Base-by-base conservation (phyloP, 2,797 vertebrate species). In the Phylloscopus collybita region DNA sequence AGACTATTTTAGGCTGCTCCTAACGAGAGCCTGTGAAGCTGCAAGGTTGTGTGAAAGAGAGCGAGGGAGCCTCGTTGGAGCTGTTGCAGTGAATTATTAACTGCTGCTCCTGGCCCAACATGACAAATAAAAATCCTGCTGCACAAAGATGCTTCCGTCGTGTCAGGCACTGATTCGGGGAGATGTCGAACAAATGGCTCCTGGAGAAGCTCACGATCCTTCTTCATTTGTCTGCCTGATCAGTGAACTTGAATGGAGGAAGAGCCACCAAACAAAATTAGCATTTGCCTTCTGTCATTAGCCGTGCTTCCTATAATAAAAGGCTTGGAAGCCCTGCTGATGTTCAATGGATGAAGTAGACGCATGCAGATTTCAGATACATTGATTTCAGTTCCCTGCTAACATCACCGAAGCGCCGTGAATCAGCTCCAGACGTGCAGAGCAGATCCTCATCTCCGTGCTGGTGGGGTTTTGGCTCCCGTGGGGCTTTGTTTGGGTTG, bases 11-110 rank as follows among this genome's bases (percentile, higher is more conserved):
- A 72, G 90, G 94, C 91, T 75, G 15, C 81, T 87, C 84, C 80
- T 89, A 88, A 86, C 92, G 72, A 75, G 83, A 78, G 83, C 57
- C 85, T 71, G 88, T 66, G 94, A 74, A 94, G 29, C 78, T 57
- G 78, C 92, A 96, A 97, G 93, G 91, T 95, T 94, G 91, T 91
- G 88, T 95, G 93, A 94, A 92, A 95, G 92, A 89, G 90, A 87
- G 90, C 56, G 34, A 59, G n/a, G 80, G 65, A 87, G 86, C 82
- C 40, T 42, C 70, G 32, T 11, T 11, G 80, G 91, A 92, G 67
- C 80, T 80, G 83, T 30, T 32, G 75, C 71, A 67, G 86, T 93
- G 93, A 96, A 93, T 96, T 95, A 96, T 92, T 73, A 88, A 78
- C 88, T 62, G 91, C 79, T 7, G 57, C 81, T 91, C 22, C 82